Conservation (phyloP, 1,140 invertebrate genomes). For the Drosophila kikkawai region DNA sequence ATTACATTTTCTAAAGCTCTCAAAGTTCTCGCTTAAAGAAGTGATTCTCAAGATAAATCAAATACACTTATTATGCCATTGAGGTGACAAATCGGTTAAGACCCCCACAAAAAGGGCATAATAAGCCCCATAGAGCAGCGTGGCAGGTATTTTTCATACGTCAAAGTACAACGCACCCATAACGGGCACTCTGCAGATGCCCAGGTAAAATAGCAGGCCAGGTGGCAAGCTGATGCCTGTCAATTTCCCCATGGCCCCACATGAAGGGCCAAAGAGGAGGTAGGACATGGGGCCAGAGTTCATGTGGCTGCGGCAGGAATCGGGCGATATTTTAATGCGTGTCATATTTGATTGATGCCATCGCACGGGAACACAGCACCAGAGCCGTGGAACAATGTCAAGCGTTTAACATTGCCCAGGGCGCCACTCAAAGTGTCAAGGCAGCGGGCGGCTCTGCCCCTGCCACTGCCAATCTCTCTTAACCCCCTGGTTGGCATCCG, state of each 20-base stretch:
- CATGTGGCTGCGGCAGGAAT: constrained; percentile 30
- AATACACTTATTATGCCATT: neutral
- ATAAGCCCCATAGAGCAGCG: constrained; percentile 16
- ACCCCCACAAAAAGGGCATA: constrained; percentile 9
- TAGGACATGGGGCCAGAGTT: constrained; percentile 5
- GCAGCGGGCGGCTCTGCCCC: constrained; percentile 1
- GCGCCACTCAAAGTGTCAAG: constrained; percentile 67
- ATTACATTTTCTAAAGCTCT: no score
- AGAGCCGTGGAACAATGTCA: constrained; percentile 68
- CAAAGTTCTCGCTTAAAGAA: no score
- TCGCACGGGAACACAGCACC: constrained; percentile 10
- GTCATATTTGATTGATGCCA: constrained; percentile 83
- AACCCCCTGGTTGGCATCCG: constrained; percentile 2
- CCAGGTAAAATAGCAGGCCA: constrained; percentile 27
- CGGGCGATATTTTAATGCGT: constrained; percentile 78
- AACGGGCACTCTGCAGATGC: constrained; percentile 27
- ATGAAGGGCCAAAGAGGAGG: constrained; percentile 26
- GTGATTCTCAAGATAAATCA: neutral
- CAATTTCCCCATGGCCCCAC: constrained; percentile 39
- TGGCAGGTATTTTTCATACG: constrained; percentile 41
- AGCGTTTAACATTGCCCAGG: constrained; percentile 75
- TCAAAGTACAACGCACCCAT: constrained; percentile 29
- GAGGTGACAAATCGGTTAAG: neutral
- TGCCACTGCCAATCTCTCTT: neutral
- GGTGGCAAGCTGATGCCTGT: constrained; percentile 42